Evolutionary conservation across 2,113 vertebrate genomes (phyloP).

Genomic region (Sander lucioperca): DNA sequence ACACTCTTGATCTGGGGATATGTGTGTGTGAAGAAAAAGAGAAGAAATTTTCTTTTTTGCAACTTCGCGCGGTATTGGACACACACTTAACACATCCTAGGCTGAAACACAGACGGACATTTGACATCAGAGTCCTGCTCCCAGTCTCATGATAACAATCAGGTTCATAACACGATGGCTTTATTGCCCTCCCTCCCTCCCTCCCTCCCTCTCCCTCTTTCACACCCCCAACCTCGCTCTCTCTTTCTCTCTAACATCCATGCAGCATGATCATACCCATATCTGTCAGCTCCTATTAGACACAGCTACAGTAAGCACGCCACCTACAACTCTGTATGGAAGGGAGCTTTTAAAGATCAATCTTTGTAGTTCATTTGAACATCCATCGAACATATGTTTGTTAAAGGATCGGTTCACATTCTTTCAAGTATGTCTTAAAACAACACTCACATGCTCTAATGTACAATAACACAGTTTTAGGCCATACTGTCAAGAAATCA

Average conservation of each 20-base stretch:
- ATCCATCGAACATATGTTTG: slow-evolving; percentile 20
- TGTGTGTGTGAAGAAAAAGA: background rate
- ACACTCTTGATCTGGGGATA: background rate
- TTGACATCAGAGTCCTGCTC: slow-evolving; percentile 50
- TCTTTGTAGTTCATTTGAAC: slow-evolving; percentile 12
- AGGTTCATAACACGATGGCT: slow-evolving; percentile 60
- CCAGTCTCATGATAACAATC: slow-evolving; percentile 61
- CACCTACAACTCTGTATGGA: slow-evolving; percentile 6
- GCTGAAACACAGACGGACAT: slow-evolving; percentile 51
- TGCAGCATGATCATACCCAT: slow-evolving; percentile 68
- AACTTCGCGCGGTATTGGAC: background rate
- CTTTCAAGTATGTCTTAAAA: background rate
- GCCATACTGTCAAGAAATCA: background rate
- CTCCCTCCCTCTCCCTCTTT: slow-evolving; percentile 13
- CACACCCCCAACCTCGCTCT: slow-evolving; percentile 39
- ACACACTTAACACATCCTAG: slow-evolving; percentile 7
- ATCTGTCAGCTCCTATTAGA: slow-evolving; percentile 76
- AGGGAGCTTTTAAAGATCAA: slow-evolving; percentile 15
- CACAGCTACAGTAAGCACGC: slow-evolving; percentile 30
- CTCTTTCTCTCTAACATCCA: slow-evolving; percentile 62
- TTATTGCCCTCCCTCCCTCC: slow-evolving; percentile 28
- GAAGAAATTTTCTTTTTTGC: too few species aligned
- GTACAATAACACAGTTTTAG: background rate
- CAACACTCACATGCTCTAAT: background rate
- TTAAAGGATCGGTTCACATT: background rate